Evolutionary conservation across 2,797 vertebrate genomes (phyloP).

Genomic region (Caiman crocodilus): DNA sequence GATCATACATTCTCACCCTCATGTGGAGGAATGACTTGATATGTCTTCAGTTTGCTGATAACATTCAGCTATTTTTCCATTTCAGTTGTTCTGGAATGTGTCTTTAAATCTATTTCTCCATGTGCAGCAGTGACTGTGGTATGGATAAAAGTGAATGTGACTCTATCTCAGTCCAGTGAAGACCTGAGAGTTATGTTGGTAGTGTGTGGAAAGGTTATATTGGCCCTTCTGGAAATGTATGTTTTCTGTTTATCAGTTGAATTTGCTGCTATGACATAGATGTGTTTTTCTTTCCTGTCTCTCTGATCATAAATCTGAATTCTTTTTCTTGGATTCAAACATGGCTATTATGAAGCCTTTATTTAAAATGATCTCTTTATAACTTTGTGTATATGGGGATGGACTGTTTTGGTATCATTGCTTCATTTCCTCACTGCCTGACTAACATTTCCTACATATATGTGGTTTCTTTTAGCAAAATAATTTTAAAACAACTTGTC

Average conservation of each 20-base stretch:
- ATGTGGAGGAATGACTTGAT: background rate
- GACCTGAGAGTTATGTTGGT: background rate
- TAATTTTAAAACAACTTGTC: conserved; percentile 12
- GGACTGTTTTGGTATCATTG: background rate
- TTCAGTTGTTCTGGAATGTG: background rate
- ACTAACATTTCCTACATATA: background rate
- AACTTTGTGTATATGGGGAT: background rate
- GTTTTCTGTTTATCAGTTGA: background rate
- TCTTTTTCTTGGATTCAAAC: background rate
- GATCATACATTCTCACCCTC: background rate
- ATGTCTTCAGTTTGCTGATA: background rate
- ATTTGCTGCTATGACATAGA: background rate
- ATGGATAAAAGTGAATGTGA: background rate
- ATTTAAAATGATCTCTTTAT: background rate
- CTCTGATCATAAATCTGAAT: background rate
- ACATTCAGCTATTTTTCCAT: background rate
- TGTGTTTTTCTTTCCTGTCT: background rate
- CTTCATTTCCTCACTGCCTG: background rate
- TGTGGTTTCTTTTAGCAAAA: background rate
- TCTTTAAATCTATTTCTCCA: background rate
- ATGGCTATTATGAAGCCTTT: background rate
- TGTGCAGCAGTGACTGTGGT: background rate
- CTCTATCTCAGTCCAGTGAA: background rate
- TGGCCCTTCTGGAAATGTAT: rapidly evolving
- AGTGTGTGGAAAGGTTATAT: background rate